Evolutionary conservation across 53 echinoderm and acorn worm genomes (phyloP).

Genomic region (Paracentrotus lividus): DNA sequence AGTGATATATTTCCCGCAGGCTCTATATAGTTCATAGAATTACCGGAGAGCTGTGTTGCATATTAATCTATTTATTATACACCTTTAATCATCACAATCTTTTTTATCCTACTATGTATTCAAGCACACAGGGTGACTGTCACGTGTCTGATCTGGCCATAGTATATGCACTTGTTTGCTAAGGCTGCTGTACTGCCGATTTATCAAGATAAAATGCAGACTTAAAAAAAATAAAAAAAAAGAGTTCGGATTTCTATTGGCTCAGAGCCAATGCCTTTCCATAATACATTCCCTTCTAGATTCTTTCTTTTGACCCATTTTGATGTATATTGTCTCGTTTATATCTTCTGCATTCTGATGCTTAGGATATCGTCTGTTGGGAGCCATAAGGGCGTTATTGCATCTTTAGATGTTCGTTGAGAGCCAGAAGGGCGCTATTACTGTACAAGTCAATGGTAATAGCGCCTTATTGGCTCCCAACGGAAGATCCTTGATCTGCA

Average conservation of each 20-base stretch:
- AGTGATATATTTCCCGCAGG: neutral
- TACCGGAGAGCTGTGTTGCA: neutral
- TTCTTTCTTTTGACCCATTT: neutral
- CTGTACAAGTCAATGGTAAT: too few relatives aligned
- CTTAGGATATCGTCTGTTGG: too few relatives aligned
- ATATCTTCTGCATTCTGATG: neutral
- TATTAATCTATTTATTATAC: slow-evolving; percentile 39
- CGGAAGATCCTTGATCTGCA: too few relatives aligned
- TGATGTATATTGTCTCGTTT: too few relatives aligned
- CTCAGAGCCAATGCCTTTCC: slow-evolving; percentile 22
- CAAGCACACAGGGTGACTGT: neutral
- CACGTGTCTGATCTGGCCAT: slow-evolving; percentile 17
- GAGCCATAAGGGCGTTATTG: too few relatives aligned
- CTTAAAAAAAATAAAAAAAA: neutral
- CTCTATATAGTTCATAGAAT: slow-evolving; percentile 33
- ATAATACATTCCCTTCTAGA: too few relatives aligned
- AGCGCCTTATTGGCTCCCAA: too few relatives aligned
- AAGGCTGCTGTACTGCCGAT: slow-evolving; percentile 26
- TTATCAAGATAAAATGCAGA: slow-evolving; percentile 13
- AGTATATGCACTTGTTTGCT: slow-evolving; percentile 38
- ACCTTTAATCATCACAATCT: slow-evolving; percentile 32
- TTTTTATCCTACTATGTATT: slow-evolving; percentile 31
- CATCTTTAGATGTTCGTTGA: too few relatives aligned
- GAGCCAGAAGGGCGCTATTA: too few relatives aligned
- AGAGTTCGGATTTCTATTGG: slow-evolving; percentile 1